Conservation (phyloP, 2,888 invertebrate species). For the Tuberolachnus salignus region DNA sequence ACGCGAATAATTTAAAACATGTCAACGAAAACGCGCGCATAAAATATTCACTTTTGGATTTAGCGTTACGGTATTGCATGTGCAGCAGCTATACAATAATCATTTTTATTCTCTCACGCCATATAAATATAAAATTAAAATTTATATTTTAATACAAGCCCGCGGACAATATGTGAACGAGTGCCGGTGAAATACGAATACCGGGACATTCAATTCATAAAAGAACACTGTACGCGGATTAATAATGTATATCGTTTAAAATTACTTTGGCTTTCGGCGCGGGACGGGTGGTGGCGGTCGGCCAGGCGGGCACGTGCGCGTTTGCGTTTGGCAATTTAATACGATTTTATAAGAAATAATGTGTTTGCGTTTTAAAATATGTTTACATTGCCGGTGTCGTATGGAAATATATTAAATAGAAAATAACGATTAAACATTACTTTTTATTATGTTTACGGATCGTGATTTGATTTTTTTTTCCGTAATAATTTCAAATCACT, state of each 20-base stretch:
- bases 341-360: background rate
- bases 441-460: constrained; percentile 19
- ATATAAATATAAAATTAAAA: constrained; percentile 8
- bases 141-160: background rate
- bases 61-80: too few species aligned
- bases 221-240: background rate
- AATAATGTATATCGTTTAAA: background rate
- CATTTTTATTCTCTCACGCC: background rate
- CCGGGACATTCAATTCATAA: background rate
- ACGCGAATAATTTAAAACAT: too few species aligned
- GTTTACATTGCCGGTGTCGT: background rate
- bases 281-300: too few species aligned
- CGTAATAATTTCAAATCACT: background rate
- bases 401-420: constrained; percentile 8
- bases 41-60: too few species aligned
- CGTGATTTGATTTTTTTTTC: too few species aligned
- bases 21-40: too few species aligned
- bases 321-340: constrained; percentile 7
- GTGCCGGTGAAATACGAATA: background rate
- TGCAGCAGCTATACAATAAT: too few species aligned
- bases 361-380: constrained; percentile 1
- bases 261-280: constrained; percentile 17
- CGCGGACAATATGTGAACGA: background rate
- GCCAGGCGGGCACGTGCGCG: too few species aligned
- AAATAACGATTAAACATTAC: background rate